Evolutionary conservation across 1,140 invertebrate genomes (phyloP).

Genomic region (Philaenus spumarius): DNA sequence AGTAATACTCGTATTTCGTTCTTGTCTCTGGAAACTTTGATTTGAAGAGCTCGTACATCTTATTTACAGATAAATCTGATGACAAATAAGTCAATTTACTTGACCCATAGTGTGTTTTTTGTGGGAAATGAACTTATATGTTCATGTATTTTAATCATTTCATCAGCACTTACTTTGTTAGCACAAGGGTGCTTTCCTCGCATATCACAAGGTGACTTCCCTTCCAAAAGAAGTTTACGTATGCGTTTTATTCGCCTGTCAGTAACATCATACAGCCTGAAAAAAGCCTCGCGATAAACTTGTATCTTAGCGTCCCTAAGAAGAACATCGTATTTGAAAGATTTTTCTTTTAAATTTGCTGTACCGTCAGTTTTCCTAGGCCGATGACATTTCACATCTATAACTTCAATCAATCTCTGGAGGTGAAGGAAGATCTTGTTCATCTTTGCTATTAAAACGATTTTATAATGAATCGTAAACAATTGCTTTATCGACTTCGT

Average conservation of each 20-base stretch:
- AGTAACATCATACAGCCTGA: slow-evolving; percentile 7
- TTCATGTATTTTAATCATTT: slow-evolving; percentile 10
- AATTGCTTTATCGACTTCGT: neutral
- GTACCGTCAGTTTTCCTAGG: neutral
- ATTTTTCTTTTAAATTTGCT: neutral
- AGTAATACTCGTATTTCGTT: slow-evolving; percentile 32
- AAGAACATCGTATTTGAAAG: slow-evolving; percentile 13
- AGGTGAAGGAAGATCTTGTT: slow-evolving; percentile 15
- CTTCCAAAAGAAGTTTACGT: neutral
- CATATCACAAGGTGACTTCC: slow-evolving; percentile 14
- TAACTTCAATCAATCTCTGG: slow-evolving; percentile 5
- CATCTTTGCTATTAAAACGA: slow-evolving; percentile 1
- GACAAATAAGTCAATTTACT: slow-evolving; percentile 32
- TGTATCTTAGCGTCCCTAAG: neutral
- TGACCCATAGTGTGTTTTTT: slow-evolving; percentile 16
- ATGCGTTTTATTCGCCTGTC: slow-evolving; percentile 6
- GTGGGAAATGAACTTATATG: slow-evolving; percentile 17
- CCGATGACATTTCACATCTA: slow-evolving; percentile 1
- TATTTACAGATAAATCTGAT: slow-evolving; percentile 32
- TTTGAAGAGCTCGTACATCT: slow-evolving; percentile 33
- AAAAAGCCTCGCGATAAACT: slow-evolving; percentile 14
- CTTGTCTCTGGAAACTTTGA: slow-evolving; percentile 25
- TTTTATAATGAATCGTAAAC: neutral
- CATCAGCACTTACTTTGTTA: slow-evolving; percentile 14
- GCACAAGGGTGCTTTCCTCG: slow-evolving; percentile 14